Evolutionary conservation across 2,888 invertebrate genomes (phyloP), one percentile per base, ranked within the genome.

Genomic region (Shargacucullia verbasci): DNA sequence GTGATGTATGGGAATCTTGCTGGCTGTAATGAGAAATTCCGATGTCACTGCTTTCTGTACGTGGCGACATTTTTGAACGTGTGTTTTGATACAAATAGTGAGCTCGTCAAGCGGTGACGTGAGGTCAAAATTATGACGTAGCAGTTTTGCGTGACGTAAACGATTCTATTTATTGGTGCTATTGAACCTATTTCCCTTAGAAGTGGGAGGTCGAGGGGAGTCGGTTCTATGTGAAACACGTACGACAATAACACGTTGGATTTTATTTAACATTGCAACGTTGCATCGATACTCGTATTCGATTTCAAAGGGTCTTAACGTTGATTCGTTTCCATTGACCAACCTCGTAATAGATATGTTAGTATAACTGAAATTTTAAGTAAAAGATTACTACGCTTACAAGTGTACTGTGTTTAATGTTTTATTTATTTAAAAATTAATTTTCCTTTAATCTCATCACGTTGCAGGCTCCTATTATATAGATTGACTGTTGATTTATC

Each of bases 11-110:
- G 84, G 86, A 82, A 89, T 87, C 89, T 91, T 88, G 85, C 87
- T 84, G 80, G 84, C 86, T 75, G 88, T 92, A 92, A 92, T 92
- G 92, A 92, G 92, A 92, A 92, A 92, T 92, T 92, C 92, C 91
- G 81, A 84, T 91, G 92, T 91, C 91, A 89, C 87, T 75, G 87
- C 82, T 89, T 90, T 88, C 88, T 89, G 86, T 91, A 86, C 87
- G 86, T 88, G 78, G 80, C 78, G 68, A 70, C 80, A 81, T 84
- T 88, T 89, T 87, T 84, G 76, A 85, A 79, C 79, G 72, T 58
- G 72, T 58, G 14, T 65, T 57, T 76, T 64, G 44, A 72, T 71
- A 77, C 65, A 75, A 76, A 78, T 75, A 76, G 71, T 74, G 58
- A 68, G 56, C 72, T 64, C 70, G 73, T 76, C 73, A 75, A 56